Conservation (phyloP, 2,113 vertebrate genomes). For the Stigmatopora argus region DNA sequence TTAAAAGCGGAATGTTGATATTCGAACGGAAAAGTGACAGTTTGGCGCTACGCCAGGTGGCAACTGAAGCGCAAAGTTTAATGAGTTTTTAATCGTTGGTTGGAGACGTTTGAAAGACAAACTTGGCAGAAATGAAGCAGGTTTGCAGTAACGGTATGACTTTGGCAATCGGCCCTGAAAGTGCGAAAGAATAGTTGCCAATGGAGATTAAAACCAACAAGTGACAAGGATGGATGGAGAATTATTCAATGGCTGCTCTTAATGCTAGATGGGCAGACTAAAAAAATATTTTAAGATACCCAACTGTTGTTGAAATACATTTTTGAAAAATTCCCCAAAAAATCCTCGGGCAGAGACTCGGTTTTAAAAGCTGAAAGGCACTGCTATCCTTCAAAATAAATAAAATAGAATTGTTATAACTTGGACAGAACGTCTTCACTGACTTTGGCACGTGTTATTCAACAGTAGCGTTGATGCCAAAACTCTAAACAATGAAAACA, state of each 20-base stretch:
- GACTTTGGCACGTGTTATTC: not conserved
- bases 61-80: slow-evolving; percentile 5
- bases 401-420: too few species aligned
- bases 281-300: too few species aligned
- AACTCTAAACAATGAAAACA: not conserved
- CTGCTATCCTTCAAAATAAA: too few species aligned
- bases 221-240: not conserved
- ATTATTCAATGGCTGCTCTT: not conserved
- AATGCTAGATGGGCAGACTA: not conserved
- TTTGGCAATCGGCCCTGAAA: not conserved
- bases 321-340: too few species aligned
- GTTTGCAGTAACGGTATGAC: not conserved
- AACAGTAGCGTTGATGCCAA: not conserved
- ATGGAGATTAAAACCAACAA: not conserved
- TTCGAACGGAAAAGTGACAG: slow-evolving; percentile 22
- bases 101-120: slow-evolving; percentile 2
- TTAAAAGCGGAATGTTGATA: slow-evolving; percentile 17
- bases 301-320: too few species aligned
- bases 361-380: too few species aligned
- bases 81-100: not conserved
- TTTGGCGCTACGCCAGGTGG: slow-evolving; percentile 18
- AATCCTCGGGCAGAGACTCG: too few species aligned
- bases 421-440: too few species aligned
- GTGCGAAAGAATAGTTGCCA: not conserved
- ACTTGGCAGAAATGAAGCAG: not conserved